Percentiles rank a stretch among this genome's conserved stretches.
These are phyloP conservation scores for Trematocara zebra DNA, from an alignment of 2,113 vertebrate species.

Conservation along the genomic window DNA sequence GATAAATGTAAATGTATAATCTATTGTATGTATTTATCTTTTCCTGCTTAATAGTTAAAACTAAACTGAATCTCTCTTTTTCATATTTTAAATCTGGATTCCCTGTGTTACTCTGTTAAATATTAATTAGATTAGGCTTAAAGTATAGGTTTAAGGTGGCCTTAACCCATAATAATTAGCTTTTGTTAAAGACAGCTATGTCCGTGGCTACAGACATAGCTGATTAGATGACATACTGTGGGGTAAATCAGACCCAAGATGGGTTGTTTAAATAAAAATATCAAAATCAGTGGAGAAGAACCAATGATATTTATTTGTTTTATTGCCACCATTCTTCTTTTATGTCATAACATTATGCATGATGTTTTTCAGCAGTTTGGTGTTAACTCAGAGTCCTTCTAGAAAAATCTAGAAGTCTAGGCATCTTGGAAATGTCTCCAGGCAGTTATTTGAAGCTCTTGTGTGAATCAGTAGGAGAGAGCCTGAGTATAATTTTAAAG, in stretches of 20 bases:
- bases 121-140: not conserved
- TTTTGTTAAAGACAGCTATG: not conserved
- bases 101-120: not conserved
- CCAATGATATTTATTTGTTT: fast-evolving
- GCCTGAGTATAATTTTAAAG: not conserved
- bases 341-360: not conserved
- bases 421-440: not conserved
- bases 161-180: not conserved
- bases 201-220: not conserved
- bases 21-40: not conserved
- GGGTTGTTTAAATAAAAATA: not conserved
- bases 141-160: not conserved
- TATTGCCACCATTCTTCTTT: not conserved
- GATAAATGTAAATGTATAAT: not conserved
- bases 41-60: not conserved
- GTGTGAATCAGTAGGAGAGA: not conserved
- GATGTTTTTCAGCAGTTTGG: not conserved
- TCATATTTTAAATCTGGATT: not conserved
- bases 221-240: not conserved
- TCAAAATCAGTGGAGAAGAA: not conserved
- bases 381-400: not conserved
- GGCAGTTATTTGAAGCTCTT: not conserved
- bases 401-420: not conserved
- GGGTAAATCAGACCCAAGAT: not conserved
- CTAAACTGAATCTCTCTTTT: not conserved